Evolutionary conservation across 35 echinoderm and acorn worm genomes (phyloP).

Genomic region (Strongylocentrotus purpuratus): DNA sequence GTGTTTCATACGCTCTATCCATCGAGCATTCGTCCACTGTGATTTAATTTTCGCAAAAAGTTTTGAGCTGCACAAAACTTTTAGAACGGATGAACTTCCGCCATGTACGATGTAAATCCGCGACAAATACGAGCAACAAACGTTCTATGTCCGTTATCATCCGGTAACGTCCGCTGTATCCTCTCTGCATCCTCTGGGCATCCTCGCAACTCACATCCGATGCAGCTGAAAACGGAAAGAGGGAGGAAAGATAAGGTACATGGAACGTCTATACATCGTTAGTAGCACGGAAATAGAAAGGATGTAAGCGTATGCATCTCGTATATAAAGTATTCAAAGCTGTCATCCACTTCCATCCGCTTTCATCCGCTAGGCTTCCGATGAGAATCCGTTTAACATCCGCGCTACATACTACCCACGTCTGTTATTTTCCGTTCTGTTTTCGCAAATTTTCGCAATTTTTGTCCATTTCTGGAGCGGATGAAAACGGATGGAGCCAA

Average conservation of each 20-base stretch:
- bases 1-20: constrained; percentile 33
- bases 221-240: constrained; percentile 2
- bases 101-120: background rate
- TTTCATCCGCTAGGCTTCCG: constrained; percentile 32
- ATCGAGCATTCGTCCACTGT: constrained; percentile 38
- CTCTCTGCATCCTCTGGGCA: constrained; percentile 40
- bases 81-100: constrained; percentile 15
- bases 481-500: constrained; percentile 35
- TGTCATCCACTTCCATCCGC: too few relatives aligned
- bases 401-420: too few relatives aligned
- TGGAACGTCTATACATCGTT: constrained; percentile 41
- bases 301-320: constrained; percentile 42
- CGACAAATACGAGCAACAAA: constrained; percentile 35
- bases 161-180: constrained; percentile 39
- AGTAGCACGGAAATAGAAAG: constrained; percentile 43
- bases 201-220: constrained; percentile 17
- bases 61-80: constrained; percentile 40
- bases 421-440: too few relatives aligned
- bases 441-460: constrained; percentile 32
- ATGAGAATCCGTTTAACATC: constrained; percentile 31
- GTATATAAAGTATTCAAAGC: constrained; percentile 26
- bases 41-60: constrained; percentile 36
- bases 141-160: constrained; percentile 24
- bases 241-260: constrained; percentile 27
- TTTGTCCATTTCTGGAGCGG: constrained; percentile 33